Conservation (phyloP, 2,113 vertebrate genomes). For the Poeciliopsis turrubarensis region DNA sequence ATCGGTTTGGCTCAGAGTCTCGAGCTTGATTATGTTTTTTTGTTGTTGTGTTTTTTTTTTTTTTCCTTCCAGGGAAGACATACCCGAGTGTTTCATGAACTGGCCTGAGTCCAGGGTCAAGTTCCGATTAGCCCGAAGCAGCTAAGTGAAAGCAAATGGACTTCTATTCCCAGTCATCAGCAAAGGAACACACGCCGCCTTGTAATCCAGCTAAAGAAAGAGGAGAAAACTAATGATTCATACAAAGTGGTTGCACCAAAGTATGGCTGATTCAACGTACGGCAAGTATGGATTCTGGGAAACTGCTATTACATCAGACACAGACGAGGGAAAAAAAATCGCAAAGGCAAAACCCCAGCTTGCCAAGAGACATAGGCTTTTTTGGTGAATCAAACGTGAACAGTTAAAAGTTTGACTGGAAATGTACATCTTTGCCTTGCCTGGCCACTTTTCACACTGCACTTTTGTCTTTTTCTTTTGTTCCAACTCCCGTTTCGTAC, state of each 20-base stretch:
- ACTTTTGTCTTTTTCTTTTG: no score
- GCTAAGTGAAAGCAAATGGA: background rate
- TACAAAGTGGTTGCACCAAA: background rate
- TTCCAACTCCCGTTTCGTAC: no score
- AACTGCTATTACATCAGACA: background rate
- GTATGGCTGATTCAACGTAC: background rate
- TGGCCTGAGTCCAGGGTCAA: slow-evolving; percentile 37
- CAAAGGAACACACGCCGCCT: background rate
- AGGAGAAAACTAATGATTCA: background rate
- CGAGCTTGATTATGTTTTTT: slow-evolving; percentile 49
- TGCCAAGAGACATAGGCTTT: background rate
- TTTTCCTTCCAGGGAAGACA: slow-evolving; percentile 22
- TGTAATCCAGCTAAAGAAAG: background rate
- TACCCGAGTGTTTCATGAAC: slow-evolving; percentile 37
- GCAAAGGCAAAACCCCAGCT: background rate
- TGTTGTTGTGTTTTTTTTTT: background rate
- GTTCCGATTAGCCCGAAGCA: slow-evolving; percentile 51
- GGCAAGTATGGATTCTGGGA: background rate
- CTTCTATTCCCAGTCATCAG: slow-evolving; percentile 3
- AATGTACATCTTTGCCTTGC: no score
- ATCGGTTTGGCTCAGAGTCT: slow-evolving; percentile 59
- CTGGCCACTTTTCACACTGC: no score
- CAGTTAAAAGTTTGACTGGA: background rate
- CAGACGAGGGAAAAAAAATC: background rate
- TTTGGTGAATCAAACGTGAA: background rate